Conservation (phyloP, 1,140 invertebrate genomes). For the Eupeodes corollae region DNA sequence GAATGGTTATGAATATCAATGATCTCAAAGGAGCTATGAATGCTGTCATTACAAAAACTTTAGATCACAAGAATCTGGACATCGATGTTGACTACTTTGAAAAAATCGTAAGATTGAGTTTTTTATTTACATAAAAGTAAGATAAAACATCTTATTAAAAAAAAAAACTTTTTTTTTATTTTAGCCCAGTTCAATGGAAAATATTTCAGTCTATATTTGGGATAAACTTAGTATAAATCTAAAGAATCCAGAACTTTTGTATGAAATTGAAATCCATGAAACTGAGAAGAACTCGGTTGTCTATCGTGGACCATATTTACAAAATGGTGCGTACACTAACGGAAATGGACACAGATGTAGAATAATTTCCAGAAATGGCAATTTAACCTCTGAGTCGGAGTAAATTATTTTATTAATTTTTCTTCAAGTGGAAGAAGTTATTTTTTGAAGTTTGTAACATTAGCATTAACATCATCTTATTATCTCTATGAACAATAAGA, state of each 20-base stretch:
- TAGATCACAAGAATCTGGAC: slow-evolving; percentile 96
- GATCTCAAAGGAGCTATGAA: slow-evolving; percentile 82
- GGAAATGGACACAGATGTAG: slow-evolving; percentile 22
- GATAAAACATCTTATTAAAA: no score
- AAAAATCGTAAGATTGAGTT: slow-evolving; percentile 41
- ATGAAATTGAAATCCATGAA: slow-evolving; percentile 90
- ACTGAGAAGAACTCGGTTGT: slow-evolving; percentile 92
- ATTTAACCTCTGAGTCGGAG: slow-evolving; percentile 40
- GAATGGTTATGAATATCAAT: slow-evolving; percentile 93
- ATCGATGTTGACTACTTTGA: slow-evolving; percentile 85
- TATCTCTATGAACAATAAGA: no score
- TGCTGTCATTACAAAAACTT: slow-evolving; percentile 60
- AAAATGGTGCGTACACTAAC: slow-evolving; percentile 22
- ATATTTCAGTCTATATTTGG: slow-evolving; percentile 87
- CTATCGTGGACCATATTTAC: slow-evolving; percentile 60
- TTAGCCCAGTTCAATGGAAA: slow-evolving; percentile 81
- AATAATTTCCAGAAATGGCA: slow-evolving; percentile 28
- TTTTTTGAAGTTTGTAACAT: no score
- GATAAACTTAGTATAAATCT: slow-evolving; percentile 60
- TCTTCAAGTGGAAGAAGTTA: no score
- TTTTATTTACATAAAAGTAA: no score
- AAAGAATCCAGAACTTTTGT: slow-evolving; percentile 58
- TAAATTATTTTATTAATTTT: no score
- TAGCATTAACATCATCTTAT: no score
- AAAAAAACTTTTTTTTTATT: slow-evolving; percentile 7